Evolutionary conservation across 2,797 vertebrate species (phyloP), one percentile per base, ranked within the genome.

Genomic region (Taeniopygia guttata): DNA sequence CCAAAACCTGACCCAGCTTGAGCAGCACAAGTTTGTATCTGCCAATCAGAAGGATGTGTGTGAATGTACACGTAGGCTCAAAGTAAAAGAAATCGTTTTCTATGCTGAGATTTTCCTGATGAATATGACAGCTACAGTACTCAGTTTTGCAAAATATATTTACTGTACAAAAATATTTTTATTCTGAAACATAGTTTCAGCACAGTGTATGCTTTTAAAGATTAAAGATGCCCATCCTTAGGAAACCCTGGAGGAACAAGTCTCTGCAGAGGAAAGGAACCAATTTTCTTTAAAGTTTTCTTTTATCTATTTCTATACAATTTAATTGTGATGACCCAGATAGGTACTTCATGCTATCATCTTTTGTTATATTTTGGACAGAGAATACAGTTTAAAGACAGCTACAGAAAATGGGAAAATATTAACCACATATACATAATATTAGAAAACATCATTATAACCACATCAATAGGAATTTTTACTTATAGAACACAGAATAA

Each of bases 281-380:
- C 46, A 84, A 96, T 93, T 80, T 95, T 94, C 90, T 96, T 95
- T 93, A 91, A 95, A 89, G 84, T 96, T 96, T 95, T 91, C 91
- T 97, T 97, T 96, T 96, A 96, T 96, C 93, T 96, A 86, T 96
- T 93, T 89, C 94, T 89, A 95, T 89, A 95, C 91, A 87, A 82
- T 96, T 93, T 96, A 96, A 97, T 97, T 96, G 87, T 96, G 93
- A 87, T 96, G 95, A 97, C 96, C 91, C 83, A 96, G 90, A 95
- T 95, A 95, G 78, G 86, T 84, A 92, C 43, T 85, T 72, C 8
- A 4, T 81, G 51, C 54, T 90, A 92, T 74, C 43, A 56, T 93
- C 54, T 93, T 95, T 93, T 95, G 75, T 94, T 96, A 92, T 96
- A 90, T 95, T 92, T 82, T 92, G 59, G 68, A 72, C 36, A 76